These are phyloP conservation scores for Gadus chalcogrammus DNA, from an alignment of 2,113 vertebrate species.

Conservation along the genomic window DNA sequence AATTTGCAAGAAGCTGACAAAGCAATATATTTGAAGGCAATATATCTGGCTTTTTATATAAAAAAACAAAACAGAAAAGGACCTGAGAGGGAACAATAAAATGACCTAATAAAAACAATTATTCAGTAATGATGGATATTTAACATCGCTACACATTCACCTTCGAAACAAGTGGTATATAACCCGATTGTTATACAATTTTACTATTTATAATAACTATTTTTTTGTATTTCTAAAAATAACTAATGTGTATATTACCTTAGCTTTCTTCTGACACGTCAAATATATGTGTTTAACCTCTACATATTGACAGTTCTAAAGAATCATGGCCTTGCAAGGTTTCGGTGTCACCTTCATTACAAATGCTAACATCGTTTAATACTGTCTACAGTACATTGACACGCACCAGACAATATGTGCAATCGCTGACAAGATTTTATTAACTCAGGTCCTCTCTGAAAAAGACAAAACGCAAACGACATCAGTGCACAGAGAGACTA, in stretches of 20 bases:
- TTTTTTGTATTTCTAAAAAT: slow-evolving; percentile 5
- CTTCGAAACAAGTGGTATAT: slow-evolving; percentile 47
- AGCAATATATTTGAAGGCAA: background rate
- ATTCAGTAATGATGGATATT: slow-evolving; percentile 46
- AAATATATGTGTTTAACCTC: slow-evolving; percentile 10
- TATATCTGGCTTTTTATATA: slow-evolving; percentile 39
- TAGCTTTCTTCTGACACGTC: background rate
- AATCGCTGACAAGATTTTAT: slow-evolving; percentile 35
- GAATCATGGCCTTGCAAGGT: background rate
- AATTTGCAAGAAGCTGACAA: slow-evolving; percentile 19
- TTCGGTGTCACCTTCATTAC: too few relatives aligned
- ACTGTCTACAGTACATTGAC: slow-evolving; percentile 32
- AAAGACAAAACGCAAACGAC: slow-evolving; percentile 24
- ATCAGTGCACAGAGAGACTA: slow-evolving; percentile 45
- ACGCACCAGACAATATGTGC: slow-evolving; percentile 24
- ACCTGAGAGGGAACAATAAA: slow-evolving; percentile 49
- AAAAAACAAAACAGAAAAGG: slow-evolving; percentile 43
- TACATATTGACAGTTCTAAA: slow-evolving; percentile 17
- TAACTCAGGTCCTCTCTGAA: slow-evolving; percentile 21
- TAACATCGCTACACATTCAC: slow-evolving; percentile 24
- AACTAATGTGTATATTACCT: slow-evolving; percentile 18
- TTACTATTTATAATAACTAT: slow-evolving; percentile 5
- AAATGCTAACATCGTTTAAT: background rate
- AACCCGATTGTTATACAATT: slow-evolving; percentile 42
- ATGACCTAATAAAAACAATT: slow-evolving; percentile 26